Evolutionary conservation across 2,113 vertebrate genomes (phyloP), one percentile per base, ranked within the genome.

Genomic region (Anolis carolinensis): DNA sequence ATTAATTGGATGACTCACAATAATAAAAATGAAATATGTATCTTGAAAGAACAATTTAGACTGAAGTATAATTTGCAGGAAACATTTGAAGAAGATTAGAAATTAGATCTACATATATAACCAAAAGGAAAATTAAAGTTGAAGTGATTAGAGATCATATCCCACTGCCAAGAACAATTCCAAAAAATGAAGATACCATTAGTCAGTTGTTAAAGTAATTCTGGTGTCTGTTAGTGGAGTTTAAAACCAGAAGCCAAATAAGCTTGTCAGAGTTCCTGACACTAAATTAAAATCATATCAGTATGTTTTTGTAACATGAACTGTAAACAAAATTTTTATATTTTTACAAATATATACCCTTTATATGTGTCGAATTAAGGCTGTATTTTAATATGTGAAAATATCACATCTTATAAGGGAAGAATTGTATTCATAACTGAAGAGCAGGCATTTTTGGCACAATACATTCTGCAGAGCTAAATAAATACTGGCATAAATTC

Each of bases 21-120:
- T 95, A 93, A 96, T 95, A 93, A 91, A 95, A 96, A 93, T 93
- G 91, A 95, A 95, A 93, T 94, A 88, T 81, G 25, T 93, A 89
- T 93, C 91, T 93, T 93, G 76, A 88, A 89, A 78, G 89, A 90
- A 92, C 89, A 0, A 1, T 83, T 72, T 55, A 89, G 82, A 89
- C 87, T 83, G 90, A 50, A 71, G 71, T 44, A 76, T 44, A 65
- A 92, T 87, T 92, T 94, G 89, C 62, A 90, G 13, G 2, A 88
- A 89, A 2, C 34, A 13, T 91, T 88, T 88, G 91, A 86, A 74
- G 86, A 86, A 89, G 84, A 87, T 71, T 18, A 67, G 48, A 32
- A 59, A 50, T 74, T 74, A 92, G 73, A 63, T 88, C 84, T 59
- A 5, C 25, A 84, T 89, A 75, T 86, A 68, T 84, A 92, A 89